phyloP scores from a whole-genome alignment of 2,113 vertebrate species.

The Protobothrops flavoviridis region DNA sequence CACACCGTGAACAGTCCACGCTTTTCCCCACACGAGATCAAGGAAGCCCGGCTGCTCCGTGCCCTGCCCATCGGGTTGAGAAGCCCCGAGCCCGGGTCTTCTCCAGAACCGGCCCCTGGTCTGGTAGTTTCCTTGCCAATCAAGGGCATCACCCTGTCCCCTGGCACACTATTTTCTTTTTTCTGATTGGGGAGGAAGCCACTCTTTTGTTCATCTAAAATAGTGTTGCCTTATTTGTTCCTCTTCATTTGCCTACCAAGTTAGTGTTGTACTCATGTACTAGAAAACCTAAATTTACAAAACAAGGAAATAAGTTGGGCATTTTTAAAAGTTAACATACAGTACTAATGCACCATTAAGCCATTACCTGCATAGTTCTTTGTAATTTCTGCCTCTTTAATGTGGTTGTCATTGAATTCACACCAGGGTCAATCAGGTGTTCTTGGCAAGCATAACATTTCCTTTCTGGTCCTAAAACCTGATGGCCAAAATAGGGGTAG shows the following conservation, averaged over 20 bases:
- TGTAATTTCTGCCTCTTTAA: neutral
- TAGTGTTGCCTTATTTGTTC: neutral
- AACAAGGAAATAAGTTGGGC: neutral
- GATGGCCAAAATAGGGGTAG: neutral
- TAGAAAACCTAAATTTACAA: neutral
- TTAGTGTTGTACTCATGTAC: neutral
- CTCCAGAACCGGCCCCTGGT: neutral
- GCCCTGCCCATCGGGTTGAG: slow-evolving; percentile 4
- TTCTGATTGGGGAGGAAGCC: neutral
- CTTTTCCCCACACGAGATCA: slow-evolving; percentile 42
- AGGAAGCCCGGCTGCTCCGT: neutral
- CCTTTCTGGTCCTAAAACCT: neutral
- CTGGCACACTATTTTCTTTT: neutral
- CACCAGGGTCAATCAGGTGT: too few relatives aligned
- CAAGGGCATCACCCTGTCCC: slow-evolving; percentile 8
- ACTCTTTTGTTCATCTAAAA: neutral
- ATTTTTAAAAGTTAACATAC: neutral
- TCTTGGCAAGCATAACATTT: rapidly evolving
- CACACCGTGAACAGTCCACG: slow-evolving; percentile 60
- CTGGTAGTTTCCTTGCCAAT: slow-evolving; percentile 31
- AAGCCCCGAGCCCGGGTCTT: neutral
- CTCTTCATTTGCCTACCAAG: neutral
- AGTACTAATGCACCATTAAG: neutral
- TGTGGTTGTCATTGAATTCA: neutral
- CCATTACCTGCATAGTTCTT: neutral